These are phyloP conservation scores for Ardeotis arabs DNA, from an alignment of 2,113 vertebrate genomes.

Conservation along the genomic window DNA sequence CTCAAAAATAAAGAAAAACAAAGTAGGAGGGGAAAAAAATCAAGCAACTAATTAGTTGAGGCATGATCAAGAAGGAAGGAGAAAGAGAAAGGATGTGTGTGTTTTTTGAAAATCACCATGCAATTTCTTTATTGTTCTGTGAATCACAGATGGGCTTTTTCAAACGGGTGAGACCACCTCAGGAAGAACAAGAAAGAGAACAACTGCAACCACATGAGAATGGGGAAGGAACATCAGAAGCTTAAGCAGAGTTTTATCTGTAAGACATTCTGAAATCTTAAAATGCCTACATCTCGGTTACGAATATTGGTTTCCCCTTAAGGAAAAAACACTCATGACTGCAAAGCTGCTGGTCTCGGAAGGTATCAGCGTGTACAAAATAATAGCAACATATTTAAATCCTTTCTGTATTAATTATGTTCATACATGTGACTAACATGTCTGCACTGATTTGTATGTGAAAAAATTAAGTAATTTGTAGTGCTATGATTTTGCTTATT, in stretches of 20 bases:
- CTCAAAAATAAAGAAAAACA: neutral
- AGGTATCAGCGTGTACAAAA: neutral
- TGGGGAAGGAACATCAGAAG: conserved; percentile 89
- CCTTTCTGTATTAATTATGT: neutral
- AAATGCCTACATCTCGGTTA: neutral
- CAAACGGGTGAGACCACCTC: conserved; percentile 93
- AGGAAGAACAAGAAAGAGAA: conserved; percentile 93
- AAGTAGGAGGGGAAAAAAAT: neutral
- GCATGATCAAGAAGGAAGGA: neutral
- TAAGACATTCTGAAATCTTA: neutral
- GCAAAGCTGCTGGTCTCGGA: neutral
- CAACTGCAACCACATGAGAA: conserved; percentile 96
- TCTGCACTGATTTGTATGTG: conserved; percentile 31
- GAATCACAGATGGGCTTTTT: conserved; percentile 91
- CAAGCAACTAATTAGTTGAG: neutral
- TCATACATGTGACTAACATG: neutral
- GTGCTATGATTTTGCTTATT: conserved; percentile 25
- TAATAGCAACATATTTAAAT: conserved; percentile 25
- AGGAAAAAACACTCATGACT: conserved; percentile 11
- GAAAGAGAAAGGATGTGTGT: neutral
- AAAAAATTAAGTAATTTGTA: neutral
- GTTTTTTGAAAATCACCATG: neutral
- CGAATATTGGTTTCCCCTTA: neutral
- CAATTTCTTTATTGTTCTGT: neutral
- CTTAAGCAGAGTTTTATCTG: conserved; percentile 75